Evolutionary conservation across 2,113 vertebrate species (phyloP).

Genomic region (Cathartes aura): DNA sequence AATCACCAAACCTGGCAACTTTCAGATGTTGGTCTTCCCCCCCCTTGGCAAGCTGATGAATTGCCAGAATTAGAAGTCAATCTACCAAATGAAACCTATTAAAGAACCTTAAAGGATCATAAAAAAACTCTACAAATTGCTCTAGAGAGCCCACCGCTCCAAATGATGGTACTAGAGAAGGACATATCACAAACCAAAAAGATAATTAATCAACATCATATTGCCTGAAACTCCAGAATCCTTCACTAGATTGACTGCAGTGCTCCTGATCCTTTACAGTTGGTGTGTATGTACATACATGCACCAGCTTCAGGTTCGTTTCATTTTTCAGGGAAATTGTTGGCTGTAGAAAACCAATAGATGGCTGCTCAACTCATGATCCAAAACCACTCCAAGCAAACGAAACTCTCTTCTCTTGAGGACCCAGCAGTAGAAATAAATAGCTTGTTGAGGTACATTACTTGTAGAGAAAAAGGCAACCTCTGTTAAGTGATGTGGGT

Average conservation of each 20-base stretch:
- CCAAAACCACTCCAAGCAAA: not conserved
- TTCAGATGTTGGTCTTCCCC: not conserved
- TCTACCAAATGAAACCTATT: not conserved
- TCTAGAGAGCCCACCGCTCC: not conserved
- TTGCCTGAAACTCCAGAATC: not conserved
- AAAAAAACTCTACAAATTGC: not conserved
- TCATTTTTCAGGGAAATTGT: not conserved
- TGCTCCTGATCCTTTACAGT: not conserved
- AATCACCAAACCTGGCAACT: not conserved
- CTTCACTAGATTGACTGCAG: not conserved
- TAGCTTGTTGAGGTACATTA: not conserved
- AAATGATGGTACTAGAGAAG: not conserved
- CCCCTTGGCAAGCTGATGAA: not conserved
- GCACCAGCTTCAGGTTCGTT: not conserved
- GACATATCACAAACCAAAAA: not conserved
- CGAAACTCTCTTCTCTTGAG: not conserved
- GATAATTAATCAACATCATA: not conserved
- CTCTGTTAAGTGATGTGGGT: not conserved
- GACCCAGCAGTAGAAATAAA: not conserved
- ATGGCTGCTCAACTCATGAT: not conserved
- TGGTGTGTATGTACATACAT: not conserved
- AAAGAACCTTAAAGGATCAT: not conserved
- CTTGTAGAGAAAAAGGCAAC: not conserved
- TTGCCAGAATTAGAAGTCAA: not conserved
- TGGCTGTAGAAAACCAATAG: not conserved